Evolutionary conservation across 1,140 invertebrate species (phyloP).

Genomic region (Drosophila paulistorum): DNA sequence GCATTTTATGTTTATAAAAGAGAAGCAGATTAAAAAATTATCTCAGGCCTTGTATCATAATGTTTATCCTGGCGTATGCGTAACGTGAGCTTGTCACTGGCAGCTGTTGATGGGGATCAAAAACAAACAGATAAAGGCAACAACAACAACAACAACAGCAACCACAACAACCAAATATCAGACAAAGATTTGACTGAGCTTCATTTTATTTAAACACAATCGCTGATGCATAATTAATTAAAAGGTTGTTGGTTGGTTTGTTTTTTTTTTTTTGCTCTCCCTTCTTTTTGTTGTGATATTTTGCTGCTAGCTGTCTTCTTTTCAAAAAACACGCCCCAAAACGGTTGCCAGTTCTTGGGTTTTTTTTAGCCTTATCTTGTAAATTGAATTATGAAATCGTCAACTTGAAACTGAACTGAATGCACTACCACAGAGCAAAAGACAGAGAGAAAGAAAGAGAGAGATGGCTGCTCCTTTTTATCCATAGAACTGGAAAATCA

Average conservation of each 20-base stretch:
- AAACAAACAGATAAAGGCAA: constrained; percentile 9
- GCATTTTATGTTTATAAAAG: background rate
- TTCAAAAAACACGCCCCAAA: constrained; percentile 68
- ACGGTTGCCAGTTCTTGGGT: constrained; percentile 49
- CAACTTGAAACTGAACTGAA: constrained; percentile 79
- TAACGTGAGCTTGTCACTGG: constrained; percentile 43
- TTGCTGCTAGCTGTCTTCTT: constrained; percentile 46
- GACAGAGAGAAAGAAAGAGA: constrained; percentile 21
- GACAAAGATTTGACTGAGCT: constrained; percentile 56
- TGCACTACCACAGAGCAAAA: constrained; percentile 28
- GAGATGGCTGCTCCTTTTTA: constrained; percentile 67
- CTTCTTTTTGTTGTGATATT: constrained; percentile 35
- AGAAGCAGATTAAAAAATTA: constrained; percentile 16
- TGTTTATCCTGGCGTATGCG: constrained; percentile 56
- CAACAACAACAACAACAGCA: constrained; percentile 3
- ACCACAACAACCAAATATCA: constrained; percentile 36
- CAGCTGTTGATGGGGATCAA: constrained; percentile 35
- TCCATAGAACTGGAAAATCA: constrained; percentile 71
- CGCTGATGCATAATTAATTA: constrained; percentile 81
- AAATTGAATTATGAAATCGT: constrained; percentile 82
- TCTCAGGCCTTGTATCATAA: constrained; percentile 25
- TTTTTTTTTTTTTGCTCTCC: constrained; percentile 34
- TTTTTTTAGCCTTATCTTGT: constrained; percentile 67
- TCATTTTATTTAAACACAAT: constrained; percentile 77
- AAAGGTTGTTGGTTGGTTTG: constrained; percentile 47